Conservation (phyloP, 2,888 invertebrate species). For the Ellobium chinense region DNA sequence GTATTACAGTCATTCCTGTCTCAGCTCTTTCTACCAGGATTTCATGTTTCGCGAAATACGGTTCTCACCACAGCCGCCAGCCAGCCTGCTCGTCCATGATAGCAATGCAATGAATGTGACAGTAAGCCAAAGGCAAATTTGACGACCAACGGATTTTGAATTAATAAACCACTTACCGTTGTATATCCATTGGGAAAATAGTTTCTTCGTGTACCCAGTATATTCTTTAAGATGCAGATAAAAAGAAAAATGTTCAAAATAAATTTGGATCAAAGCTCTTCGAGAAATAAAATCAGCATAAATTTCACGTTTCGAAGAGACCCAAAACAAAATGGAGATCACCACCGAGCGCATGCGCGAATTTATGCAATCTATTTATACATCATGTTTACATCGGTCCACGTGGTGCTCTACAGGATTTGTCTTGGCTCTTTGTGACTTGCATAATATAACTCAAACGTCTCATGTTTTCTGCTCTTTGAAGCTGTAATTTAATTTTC, state of each 20-base stretch:
- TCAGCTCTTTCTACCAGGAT: too few species aligned
- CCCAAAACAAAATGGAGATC: slow-evolving; percentile 58
- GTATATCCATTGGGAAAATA: neutral
- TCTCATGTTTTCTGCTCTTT: too few species aligned
- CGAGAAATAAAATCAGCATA: neutral
- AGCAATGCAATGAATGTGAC: too few species aligned
- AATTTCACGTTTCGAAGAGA: slow-evolving; percentile 24
- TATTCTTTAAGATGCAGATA: slow-evolving; percentile 1
- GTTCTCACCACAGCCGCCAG: neutral
- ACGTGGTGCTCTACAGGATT: neutral
- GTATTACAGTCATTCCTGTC: too few species aligned
- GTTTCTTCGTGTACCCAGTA: neutral
- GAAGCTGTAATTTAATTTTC: too few species aligned
- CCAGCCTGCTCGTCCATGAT: too few species aligned
- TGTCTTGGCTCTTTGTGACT: too few species aligned
- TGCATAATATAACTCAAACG: too few species aligned
- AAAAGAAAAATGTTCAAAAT: slow-evolving; percentile 47
- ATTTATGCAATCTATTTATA: slow-evolving; percentile 11
- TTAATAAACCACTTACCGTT: slow-evolving; percentile 22
- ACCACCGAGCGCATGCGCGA: slow-evolving; percentile 54
- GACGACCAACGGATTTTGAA: slow-evolving; percentile 4
- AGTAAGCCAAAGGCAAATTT: neutral
- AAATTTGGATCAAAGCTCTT: slow-evolving; percentile 5
- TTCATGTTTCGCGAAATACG: too few species aligned
- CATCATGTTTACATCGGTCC: neutral